phyloP scores from a whole-genome alignment of 1,140 invertebrate species.

The Nomia melanderi region DNA sequence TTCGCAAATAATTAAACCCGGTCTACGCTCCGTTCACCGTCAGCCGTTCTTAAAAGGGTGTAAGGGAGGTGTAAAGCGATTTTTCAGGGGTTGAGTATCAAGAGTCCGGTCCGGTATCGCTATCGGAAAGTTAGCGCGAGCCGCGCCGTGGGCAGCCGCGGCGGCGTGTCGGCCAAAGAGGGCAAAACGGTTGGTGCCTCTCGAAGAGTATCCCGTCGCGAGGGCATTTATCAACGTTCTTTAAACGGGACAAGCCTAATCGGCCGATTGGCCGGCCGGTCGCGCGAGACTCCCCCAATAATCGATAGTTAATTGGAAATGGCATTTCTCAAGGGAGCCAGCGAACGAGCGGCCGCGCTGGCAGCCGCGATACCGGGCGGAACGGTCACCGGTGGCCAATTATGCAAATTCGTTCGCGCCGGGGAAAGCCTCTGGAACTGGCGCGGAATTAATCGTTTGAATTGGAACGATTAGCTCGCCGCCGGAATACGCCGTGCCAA shows the following conservation, averaged over 20 bases:
- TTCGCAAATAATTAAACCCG: no score
- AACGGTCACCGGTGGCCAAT: slow-evolving; percentile 53
- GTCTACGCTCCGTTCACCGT: no score
- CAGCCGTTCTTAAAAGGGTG: no score
- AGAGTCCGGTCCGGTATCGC: neutral
- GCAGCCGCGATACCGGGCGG: slow-evolving; percentile 30
- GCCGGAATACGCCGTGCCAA: slow-evolving; percentile 1
- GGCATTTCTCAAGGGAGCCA: slow-evolving; percentile 40
- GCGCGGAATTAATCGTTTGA: slow-evolving; percentile 35
- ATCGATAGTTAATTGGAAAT: slow-evolving; percentile 53
- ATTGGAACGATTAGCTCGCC: slow-evolving; percentile 35
- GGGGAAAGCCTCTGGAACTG: slow-evolving; percentile 14
- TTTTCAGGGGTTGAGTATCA: no score
- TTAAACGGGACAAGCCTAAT: slow-evolving; percentile 35
- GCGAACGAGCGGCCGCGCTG: neutral
- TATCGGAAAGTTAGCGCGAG: neutral
- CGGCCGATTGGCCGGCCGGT: slow-evolving; percentile 17
- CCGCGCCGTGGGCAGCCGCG: no score
- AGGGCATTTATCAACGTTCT: slow-evolving; percentile 38
- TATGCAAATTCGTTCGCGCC: slow-evolving; percentile 46
- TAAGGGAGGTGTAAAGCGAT: no score
- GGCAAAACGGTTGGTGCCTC: no score
- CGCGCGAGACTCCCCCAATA: slow-evolving; percentile 39
- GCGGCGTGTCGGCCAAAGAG: neutral
- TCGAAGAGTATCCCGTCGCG: slow-evolving; percentile 23